Conservation (phyloP, 2,888 invertebrate species). For the Diarsia brunnea region DNA sequence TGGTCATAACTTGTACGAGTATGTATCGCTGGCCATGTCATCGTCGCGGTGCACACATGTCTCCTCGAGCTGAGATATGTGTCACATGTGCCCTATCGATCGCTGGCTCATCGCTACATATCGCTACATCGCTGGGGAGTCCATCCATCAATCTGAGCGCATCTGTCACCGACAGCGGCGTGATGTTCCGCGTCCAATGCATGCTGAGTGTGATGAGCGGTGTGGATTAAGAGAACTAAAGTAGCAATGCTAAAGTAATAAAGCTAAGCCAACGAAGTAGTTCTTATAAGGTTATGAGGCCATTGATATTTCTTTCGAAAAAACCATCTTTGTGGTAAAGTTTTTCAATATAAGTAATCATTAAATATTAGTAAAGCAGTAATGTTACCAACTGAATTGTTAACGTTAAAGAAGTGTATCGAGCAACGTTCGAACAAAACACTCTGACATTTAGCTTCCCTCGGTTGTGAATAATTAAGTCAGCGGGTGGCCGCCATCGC, state of each 20-base stretch:
- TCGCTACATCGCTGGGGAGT: conserved; percentile 10
- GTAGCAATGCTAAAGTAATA: no score
- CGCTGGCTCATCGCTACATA: conserved; percentile 21
- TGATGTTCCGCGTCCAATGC: not conserved
- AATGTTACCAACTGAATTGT: conserved; percentile 27
- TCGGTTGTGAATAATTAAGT: conserved; percentile 38
- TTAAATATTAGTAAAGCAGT: not conserved
- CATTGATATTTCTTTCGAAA: not conserved
- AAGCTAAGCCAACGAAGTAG: not conserved
- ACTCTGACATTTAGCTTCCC: conserved; percentile 28
- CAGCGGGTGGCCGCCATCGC: not conserved
- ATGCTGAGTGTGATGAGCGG: not conserved
- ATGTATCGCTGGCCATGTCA: no score
- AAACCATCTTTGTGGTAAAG: not conserved
- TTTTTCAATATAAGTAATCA: not conserved
- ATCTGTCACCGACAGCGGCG: not conserved
- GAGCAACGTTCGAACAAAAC: conserved; percentile 1
- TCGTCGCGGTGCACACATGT: not conserved
- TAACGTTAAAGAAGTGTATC: conserved; percentile 11
- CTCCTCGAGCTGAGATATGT: not conserved
- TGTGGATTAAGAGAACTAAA: not conserved
- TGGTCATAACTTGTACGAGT: not conserved
- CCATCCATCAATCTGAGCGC: conserved; percentile 29
- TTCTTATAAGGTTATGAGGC: not conserved
- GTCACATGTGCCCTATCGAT: conserved; percentile 28